Base-by-base conservation (phyloP, 2,797 vertebrate genomes). In the Acanthornis magna region DNA sequence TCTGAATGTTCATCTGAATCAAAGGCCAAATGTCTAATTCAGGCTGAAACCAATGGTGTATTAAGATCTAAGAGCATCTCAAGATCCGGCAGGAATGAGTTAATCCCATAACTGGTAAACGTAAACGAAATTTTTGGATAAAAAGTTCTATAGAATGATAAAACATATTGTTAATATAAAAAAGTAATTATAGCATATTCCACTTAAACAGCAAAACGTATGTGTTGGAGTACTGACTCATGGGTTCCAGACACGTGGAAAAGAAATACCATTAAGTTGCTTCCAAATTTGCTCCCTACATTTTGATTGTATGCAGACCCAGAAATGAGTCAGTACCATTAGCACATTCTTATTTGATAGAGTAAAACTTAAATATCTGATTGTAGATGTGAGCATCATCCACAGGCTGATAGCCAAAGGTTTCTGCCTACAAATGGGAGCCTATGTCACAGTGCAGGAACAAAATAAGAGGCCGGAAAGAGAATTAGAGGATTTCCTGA, bases 141-240 rank as follows among this genome's bases (percentile, higher is more conserved):
- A 85, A 65, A 94, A 92, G 54, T 60, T 79, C 32, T 60, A 60
- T 3, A 84, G 48, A 90, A 70, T 36, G 26, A 86, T 34, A 72
- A 89, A 76, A 22, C 62, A 91, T 73, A 72, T 47, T 84, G 73
- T 80, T 88, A 92, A 86, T 48, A 60, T 12, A 61, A 61, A 40
- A 75, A 86, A 87, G 61, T 5, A 58, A 36, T n/a, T 40, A 40
- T 9, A 71, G 29, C 80, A 58, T 63, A 55, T 92, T 72, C 78
- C 76, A 93, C 65, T 86, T 89, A 76, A 94, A 88, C 70, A 81
- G 89, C 40, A 89, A 96, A 92, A 93, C 45, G 34, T 76, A 63
- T 51, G 50, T 93, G 84, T 91, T 91, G 58, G 79, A 94, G 66
- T 86, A 92, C 62, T 94, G 92, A 96, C 89, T 95, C 92, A 95